Base-by-base conservation (phyloP, 2,113 vertebrate genomes). In the Rhodinocichla rosea region DNA sequence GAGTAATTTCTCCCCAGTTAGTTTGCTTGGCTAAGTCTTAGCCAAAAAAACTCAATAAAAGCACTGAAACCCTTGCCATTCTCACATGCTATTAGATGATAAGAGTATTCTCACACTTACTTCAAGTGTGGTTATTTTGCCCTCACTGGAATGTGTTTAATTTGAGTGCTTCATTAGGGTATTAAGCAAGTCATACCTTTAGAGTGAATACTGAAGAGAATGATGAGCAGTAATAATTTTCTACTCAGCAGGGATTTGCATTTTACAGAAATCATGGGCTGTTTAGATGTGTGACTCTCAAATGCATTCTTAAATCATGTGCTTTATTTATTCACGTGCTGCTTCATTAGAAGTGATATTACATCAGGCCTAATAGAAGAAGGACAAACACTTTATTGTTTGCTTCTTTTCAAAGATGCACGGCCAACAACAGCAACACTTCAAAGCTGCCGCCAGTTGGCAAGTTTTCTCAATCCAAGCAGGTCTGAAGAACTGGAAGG, bases 71-170 rank as follows among this genome's bases (percentile, higher is more conserved):
- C 40, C 83, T 28, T 45, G 30, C 60, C 52, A 67, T 85, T 81
- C 64, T 92, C 24, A 23, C 52, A 83, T 42, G 32, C 62, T 83
- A 49, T 26, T 21, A 57, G 47, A 83, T 86, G 76, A 88, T 76
- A 78, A 88, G 64, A 90, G 64, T 64, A 88, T 74, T 90, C 68
- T 96, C 79, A 95, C 88, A 90, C 92, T 90, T 91, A 89, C 55
- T 93, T 93, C 44, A 92, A 90, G 30, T 32, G 30, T 83, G 59
- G 10, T 74, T 90, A 81, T 64, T 94, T 86, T 89, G 67, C 83
- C 47, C 68, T 87, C 44, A 10, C 9, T 42, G 73, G 32, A 87
- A 87, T 59, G 65, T 52, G 53, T 91, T 89, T 86, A 69, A 85
- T 73, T 84, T 64, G 86, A 80, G 37, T 52, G 32, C 56, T 81